Conservation (phyloP, 2,888 invertebrate genomes). For the Brachypalpus laphriformis region DNA sequence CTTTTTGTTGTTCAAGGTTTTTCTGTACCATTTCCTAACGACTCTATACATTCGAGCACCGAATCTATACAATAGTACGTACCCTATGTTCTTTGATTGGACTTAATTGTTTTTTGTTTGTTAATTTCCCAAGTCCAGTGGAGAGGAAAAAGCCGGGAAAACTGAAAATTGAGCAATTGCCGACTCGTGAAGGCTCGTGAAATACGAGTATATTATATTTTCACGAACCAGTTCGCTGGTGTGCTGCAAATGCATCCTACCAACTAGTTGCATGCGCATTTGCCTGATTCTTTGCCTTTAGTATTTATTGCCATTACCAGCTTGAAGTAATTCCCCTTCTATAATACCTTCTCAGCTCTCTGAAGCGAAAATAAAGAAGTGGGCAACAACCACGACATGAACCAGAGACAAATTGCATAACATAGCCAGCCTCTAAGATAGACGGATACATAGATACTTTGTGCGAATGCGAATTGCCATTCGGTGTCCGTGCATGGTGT, state of each 20-base stretch:
- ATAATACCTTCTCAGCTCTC: neutral
- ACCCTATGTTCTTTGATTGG: neutral
- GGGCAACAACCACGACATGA: slow-evolving; percentile 21
- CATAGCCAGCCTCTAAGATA: neutral
- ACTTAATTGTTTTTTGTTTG: slow-evolving; percentile 48
- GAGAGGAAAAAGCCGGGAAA: slow-evolving; percentile 26
- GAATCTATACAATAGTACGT: neutral
- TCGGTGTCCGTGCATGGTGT: slow-evolving; percentile 2
- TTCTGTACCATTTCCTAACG: slow-evolving; percentile 53
- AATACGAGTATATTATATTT: slow-evolving; percentile 9
- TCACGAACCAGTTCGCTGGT: neutral
- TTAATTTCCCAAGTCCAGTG: slow-evolving; percentile 39
- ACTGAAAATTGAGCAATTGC: slow-evolving; percentile 35
- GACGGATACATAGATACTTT: slow-evolving; percentile 20
- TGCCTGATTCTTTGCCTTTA: slow-evolving; percentile 7
- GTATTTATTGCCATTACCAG: slow-evolving; percentile 19
- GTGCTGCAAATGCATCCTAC: slow-evolving; percentile 11
- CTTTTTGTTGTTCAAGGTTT: slow-evolving; percentile 50
- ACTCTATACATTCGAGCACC: neutral
- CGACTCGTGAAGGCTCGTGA: neutral
- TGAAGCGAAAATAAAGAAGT: slow-evolving; percentile 2
- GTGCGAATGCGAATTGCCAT: slow-evolving; percentile 27
- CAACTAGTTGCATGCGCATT: slow-evolving; percentile 13
- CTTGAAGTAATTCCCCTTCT: slow-evolving; percentile 6
- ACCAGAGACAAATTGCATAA: slow-evolving; percentile 55